Conservation (phyloP, 1,140 invertebrate species). For the Brachionus calyciflorus region DNA sequence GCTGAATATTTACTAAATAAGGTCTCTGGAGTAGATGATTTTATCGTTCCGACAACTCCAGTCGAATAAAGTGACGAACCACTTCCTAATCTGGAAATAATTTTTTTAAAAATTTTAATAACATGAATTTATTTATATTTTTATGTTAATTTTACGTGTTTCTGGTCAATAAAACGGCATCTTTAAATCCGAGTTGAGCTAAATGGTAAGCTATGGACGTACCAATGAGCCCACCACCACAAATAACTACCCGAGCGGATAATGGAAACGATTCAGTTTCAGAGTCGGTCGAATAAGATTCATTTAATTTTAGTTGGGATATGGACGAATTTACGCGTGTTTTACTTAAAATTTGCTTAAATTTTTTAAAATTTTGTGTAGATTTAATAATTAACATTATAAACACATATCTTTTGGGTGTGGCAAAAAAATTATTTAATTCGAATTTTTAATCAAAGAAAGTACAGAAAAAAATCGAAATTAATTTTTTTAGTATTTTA, state of each 20-base stretch:
- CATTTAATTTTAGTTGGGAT: neutral
- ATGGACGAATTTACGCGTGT: neutral
- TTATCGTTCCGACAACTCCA: slow-evolving; percentile 78
- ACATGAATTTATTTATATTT: neutral
- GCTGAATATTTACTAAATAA: slow-evolving; percentile 79
- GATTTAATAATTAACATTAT: slow-evolving; percentile 20
- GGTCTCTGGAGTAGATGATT: slow-evolving; percentile 75
- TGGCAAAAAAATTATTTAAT: neutral
- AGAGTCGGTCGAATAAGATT: neutral
- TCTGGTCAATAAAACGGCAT: slow-evolving; percentile 82
- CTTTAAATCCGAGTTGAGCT: slow-evolving; percentile 73
- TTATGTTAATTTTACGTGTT: slow-evolving; percentile 63
- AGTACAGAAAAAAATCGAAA: too few relatives aligned
- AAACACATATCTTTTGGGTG: neutral
- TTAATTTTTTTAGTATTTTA: too few relatives aligned
- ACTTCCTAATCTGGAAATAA: slow-evolving; percentile 70
- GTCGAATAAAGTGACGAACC: slow-evolving; percentile 81
- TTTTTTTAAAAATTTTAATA: too few relatives aligned
- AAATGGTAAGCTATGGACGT: slow-evolving; percentile 90
- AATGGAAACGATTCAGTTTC: neutral
- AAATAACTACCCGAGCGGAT: slow-evolving; percentile 69
- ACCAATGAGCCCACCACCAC: slow-evolving; percentile 89
- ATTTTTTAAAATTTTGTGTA: slow-evolving; percentile 24
- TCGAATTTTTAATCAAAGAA: too few relatives aligned
- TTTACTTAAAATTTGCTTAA: neutral